These are phyloP conservation scores for Sphenopsis melanotis DNA, from an alignment of 2,797 vertebrate species.

Conservation along the genomic window DNA sequence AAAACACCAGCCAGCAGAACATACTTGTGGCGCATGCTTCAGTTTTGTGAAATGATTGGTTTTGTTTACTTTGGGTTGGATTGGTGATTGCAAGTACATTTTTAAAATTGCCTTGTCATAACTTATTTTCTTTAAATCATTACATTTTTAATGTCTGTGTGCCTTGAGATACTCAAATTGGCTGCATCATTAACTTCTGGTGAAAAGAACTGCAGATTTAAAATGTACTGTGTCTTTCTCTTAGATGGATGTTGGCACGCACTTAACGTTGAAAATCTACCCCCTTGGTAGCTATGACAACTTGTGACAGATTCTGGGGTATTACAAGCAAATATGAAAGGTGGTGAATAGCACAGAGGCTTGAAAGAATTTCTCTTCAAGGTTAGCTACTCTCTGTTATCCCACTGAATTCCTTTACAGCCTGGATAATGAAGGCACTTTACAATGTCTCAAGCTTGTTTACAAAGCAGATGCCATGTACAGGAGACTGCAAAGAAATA, in stretches of 20 bases:
- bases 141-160: neutral
- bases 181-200: neutral
- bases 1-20: neutral
- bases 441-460: neutral
- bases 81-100: neutral
- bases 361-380: neutral
- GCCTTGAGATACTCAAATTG: neutral
- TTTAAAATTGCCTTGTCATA: neutral
- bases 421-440: neutral
- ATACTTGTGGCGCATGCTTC: neutral
- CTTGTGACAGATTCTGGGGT: neutral
- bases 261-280: conserved; percentile 6
- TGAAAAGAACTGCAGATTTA: neutral
- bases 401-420: neutral
- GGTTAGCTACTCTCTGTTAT: neutral
- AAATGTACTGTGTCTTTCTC: neutral
- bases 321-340: neutral
- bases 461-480: neutral
- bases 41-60: conserved; percentile 3
- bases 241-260: neutral
- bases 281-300: conserved; percentile 25
- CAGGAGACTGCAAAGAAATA: neutral
- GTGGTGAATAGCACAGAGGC: neutral
- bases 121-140: neutral
- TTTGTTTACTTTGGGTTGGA: conserved; percentile 31